Evolutionary conservation across 30 jellyfish, hydroid and myxozoan species (phyloP).

Genomic region (Phacellophora camtschatica): DNA sequence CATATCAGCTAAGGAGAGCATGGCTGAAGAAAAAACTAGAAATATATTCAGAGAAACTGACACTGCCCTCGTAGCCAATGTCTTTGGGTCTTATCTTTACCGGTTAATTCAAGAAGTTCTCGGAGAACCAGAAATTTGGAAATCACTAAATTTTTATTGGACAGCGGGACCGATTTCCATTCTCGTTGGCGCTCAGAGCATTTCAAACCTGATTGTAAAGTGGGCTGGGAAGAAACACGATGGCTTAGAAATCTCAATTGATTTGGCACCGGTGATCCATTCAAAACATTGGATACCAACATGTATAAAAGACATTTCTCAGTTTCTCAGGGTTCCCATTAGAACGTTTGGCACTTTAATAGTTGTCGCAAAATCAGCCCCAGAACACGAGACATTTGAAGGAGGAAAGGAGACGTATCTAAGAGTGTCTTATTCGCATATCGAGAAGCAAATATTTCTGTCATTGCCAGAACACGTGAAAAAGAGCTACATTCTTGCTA

Average conservation of each 20-base stretch:
- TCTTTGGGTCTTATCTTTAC: neutral
- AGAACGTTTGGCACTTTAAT: neutral
- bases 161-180: neutral
- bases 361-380: neutral
- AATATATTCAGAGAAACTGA: neutral
- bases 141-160: neutral
- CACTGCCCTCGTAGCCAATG: conserved; percentile 3
- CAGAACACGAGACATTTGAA: neutral
- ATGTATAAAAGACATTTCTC: neutral
- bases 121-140: neutral
- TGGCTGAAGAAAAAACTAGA: neutral
- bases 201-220: neutral
- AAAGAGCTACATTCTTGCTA: conserved; percentile 4
- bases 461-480: neutral
- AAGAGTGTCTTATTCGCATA: neutral
- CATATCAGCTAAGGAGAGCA: neutral
- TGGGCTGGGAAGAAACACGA: neutral
- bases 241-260: neutral
- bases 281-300: neutral
- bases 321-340: neutral
- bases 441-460: neutral
- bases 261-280: conserved; percentile 3
- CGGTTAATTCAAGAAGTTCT: neutral
- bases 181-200: neutral
- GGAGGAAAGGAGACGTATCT: neutral